Evolutionary conservation across 2,888 invertebrate species (phyloP), one percentile per base, ranked within the genome.

Genomic region (Lasioglossum lativentre): DNA sequence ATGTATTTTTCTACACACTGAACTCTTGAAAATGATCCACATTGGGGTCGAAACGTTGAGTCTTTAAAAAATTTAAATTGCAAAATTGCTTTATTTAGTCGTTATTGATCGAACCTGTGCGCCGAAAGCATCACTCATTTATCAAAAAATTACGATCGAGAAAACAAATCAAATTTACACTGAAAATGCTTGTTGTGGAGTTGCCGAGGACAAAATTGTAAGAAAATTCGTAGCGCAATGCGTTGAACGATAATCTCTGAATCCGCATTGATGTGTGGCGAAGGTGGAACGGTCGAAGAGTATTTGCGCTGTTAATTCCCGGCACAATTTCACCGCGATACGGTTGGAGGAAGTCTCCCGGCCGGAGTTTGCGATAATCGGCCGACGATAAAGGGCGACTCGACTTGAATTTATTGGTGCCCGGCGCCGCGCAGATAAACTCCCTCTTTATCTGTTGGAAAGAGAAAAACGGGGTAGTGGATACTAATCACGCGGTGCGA

Each of bases 331-430:
- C 56, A 10, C 75, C 40, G 70, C 38, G 82, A 83, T 80, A 66
- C 38, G 47, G 66, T 47, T 34, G 38, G 63, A 80, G 79, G 73
- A 82, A 90, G 86, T 86, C 73, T 74, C 63, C 73, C 73, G 71
- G 72, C 68, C 78, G 75, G 79, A 72, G 82, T 30, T 19, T 73
- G 75, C 78, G 86, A 91, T 89, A 90, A 90, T 90, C 91, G 78
- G 56, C 30, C 80, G 63, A 77, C 77, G 87, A 90, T 90, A 90
- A 90, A 84, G 86, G 74, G 79, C 66, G 77, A 70, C 72, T 75
- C 70, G 79, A 79, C 90, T 73, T 23, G 71, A 66, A 88, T 90
- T 89, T 90, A 88, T 86, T 79, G 75, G 56, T 56, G 88, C 86
- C 74, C 45, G 19, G 66, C 68, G 79, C 42, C 66, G 63, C 59